Evolutionary conservation across 2,888 invertebrate genomes (phyloP).

Genomic region (Eubasilissa splendida): DNA sequence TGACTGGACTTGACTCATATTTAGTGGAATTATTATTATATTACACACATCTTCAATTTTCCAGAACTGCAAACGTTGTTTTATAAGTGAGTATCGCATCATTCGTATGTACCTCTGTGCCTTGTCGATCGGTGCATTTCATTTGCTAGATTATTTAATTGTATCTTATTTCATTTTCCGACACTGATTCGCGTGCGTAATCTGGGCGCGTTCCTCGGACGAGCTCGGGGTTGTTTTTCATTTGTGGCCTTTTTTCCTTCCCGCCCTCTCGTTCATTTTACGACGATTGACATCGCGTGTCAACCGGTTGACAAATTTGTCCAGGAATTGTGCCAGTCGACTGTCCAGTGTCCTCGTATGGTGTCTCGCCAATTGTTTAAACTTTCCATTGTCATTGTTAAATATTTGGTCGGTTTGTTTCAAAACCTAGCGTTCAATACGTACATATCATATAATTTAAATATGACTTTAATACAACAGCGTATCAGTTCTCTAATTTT

Average conservation of each 20-base stretch:
- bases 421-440: no score
- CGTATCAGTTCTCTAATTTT: no score
- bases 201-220: slow-evolving; percentile 34
- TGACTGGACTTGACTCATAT: background rate
- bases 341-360: no score
- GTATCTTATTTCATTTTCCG: slow-evolving; percentile 5
- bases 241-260: background rate
- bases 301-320: slow-evolving; percentile 44
- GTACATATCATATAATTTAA: no score
- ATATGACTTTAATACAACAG: no score
- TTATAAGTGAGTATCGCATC: background rate
- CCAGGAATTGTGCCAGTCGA: slow-evolving; percentile 19
- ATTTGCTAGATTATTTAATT: background rate
- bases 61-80: background rate
- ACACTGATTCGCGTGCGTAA: background rate
- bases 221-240: slow-evolving; percentile 11
- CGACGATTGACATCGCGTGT: slow-evolving; percentile 49
- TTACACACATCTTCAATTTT: background rate
- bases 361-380: no score
- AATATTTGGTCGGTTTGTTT: no score
- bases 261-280: background rate
- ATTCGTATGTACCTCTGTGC: background rate
- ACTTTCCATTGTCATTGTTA: no score
- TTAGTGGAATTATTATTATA: background rate
- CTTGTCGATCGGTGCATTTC: no score